Conservation (phyloP, 2,113 vertebrate species). For the Empidonax alnorum region DNA sequence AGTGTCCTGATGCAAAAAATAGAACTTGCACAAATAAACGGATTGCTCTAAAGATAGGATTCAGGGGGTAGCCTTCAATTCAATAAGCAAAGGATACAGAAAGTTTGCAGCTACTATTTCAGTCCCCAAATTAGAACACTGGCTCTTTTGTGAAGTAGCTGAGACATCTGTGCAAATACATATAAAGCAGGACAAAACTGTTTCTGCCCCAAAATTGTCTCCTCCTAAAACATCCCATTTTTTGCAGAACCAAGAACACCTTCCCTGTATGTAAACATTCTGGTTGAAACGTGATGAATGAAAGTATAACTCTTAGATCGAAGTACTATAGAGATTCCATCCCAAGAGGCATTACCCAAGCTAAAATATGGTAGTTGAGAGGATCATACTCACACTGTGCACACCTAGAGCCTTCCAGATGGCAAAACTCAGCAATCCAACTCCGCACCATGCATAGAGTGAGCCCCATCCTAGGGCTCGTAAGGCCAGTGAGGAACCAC, state of each 20-base stretch:
- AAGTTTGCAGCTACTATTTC: slow-evolving; percentile 7
- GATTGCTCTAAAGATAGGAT: neutral
- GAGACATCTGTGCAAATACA: slow-evolving; percentile 32
- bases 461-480: slow-evolving; percentile 92
- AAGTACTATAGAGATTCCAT: neutral
- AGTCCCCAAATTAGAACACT: neutral
- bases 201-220: neutral
- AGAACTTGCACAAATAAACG: neutral
- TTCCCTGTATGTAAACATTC: neutral
- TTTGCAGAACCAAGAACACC: neutral
- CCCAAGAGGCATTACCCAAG: neutral
- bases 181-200: neutral
- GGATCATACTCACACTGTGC: slow-evolving; percentile 81
- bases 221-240: neutral
- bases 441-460: slow-evolving; percentile 88
- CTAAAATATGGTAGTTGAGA: neutral
- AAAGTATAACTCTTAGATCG: neutral
- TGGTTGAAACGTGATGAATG: neutral
- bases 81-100: neutral
- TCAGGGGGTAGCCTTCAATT: neutral
- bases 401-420: slow-evolving; percentile 89
- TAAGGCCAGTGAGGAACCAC: slow-evolving; percentile 87
- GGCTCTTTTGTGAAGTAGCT: neutral
- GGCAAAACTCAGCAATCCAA: slow-evolving; percentile 84
- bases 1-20: slow-evolving; percentile 1